Evolutionary conservation across 2,888 invertebrate genomes (phyloP).

Genomic region (Hedychridium roseum): DNA sequence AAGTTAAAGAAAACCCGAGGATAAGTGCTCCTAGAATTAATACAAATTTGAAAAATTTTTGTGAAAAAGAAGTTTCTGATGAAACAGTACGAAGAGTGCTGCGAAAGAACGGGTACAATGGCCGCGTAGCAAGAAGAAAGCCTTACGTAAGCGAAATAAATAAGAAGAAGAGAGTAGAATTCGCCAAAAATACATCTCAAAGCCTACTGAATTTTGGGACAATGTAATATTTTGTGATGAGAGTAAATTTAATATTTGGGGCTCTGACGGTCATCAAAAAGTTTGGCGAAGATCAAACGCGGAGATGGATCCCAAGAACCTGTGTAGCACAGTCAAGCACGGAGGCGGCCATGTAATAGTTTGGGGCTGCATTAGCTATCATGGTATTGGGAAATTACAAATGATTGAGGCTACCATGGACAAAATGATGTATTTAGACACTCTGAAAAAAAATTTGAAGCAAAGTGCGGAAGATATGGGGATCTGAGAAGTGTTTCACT

Average conservation of each 20-base stretch:
- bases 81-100: not conserved
- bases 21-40: not conserved
- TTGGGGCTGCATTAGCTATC: not conserved
- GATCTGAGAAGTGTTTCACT: not conserved
- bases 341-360: not conserved
- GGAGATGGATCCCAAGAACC: not conserved
- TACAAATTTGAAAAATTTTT: not conserved
- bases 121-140: not conserved
- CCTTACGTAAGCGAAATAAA: not conserved
- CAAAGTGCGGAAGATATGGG: not conserved
- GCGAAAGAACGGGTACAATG: not conserved
- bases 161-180: not conserved
- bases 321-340: no score
- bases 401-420: not conserved
- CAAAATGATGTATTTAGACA: not conserved
- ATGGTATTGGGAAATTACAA: not conserved
- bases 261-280: not conserved
- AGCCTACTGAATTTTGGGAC: not conserved
- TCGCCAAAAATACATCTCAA: not conserved
- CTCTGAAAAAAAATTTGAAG: not conserved
- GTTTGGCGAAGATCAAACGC: not conserved
- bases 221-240: not conserved
- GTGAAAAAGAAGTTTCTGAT: not conserved
- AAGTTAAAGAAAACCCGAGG: not conserved
- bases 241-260: not conserved